A percentile compares a stretch with the other conserved stretches of the same genome.
phyloP scores from a whole-genome alignment of 2,113 vertebrate genomes.

The Neogobius melanostomus region DNA sequence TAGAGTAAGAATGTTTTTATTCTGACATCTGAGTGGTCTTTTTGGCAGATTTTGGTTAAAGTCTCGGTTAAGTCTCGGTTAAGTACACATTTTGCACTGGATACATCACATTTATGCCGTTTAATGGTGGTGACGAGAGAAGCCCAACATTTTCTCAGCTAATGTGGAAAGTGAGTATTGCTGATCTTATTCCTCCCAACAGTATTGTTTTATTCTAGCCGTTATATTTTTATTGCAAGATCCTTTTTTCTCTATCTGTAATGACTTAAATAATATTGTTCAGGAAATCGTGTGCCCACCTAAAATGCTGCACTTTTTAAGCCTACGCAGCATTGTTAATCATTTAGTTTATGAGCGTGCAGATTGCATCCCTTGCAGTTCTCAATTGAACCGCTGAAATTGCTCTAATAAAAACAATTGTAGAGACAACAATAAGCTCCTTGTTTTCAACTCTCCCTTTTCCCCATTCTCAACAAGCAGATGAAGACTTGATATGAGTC shows the following conservation, averaged over 20 bases:
- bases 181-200: neutral
- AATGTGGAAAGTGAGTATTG: neutral
- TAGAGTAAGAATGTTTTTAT: too few relatives aligned
- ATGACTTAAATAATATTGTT: constrained; percentile 6
- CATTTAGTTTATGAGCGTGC: constrained; percentile 7
- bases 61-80: too few relatives aligned
- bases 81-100: too few relatives aligned
- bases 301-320: neutral
- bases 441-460: neutral
- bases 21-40: too few relatives aligned
- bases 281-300: neutral
- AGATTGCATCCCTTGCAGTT: constrained; percentile 9
- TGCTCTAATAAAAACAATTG: constrained; percentile 2
- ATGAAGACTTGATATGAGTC: constrained; percentile 40
- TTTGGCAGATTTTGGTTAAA: too few relatives aligned
- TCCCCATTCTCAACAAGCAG: constrained; percentile 4
- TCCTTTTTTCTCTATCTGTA: constrained; percentile 19
- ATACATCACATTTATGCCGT: too few relatives aligned
- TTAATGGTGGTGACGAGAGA: neutral
- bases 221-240: constrained; percentile 14
- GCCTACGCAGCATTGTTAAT: constrained; percentile 8
- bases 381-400: constrained; percentile 3
- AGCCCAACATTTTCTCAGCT: neutral
- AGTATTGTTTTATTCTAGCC: neutral
- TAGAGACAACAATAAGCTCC: neutral